Evolutionary conservation across 2,113 vertebrate species (phyloP), one percentile per base, ranked within the genome.

Genomic region (Nettapus auritus): DNA sequence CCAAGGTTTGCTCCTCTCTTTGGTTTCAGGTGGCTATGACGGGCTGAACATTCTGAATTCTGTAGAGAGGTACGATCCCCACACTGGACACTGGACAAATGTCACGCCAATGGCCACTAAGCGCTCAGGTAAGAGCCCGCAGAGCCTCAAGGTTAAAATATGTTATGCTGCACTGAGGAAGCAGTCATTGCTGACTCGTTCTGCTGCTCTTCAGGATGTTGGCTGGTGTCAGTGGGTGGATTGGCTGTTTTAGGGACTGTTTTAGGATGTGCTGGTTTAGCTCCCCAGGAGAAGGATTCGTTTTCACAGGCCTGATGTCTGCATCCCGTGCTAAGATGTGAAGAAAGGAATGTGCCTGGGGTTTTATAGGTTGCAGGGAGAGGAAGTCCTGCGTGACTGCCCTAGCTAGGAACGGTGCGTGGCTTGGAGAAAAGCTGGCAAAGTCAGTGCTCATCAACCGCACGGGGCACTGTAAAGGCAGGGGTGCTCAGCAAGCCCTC

Each of bases 61-160:
- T 60, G 99, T 99, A 21, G 99, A 99, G 96, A 98, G 99, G 68
- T 99, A 99, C 42, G 99, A 99, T 96, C 99, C 99, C 33, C 99
- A 99, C 97, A 99, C 99, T 13, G 99, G 99, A 86, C 99, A 99
- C 98, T 99, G 99, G 99, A 99, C 99, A 15, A 99, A 99, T 9
- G 99, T 99, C 60, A 99, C 99, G 13, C 99, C 99, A 5, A 99
- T 99, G 99, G 99, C 99, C 95, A 99, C 99, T 22, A 99, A 99
- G 90, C 98, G 99, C 60, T 99, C 99, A 92, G 99, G 98, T 98
- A 87, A 97, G 97, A 94, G 60, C 71, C 76, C 40, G 18, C 23
- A 31, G 60, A 75, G 62, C 57, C 76, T 44, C 3, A 31, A 70
- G 40, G 40, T 62, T 63, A 36, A 7, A 44, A 38, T 5, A 48